Conservation (phyloP, 2,888 invertebrate species). For the Priocnemis perturbator region DNA sequence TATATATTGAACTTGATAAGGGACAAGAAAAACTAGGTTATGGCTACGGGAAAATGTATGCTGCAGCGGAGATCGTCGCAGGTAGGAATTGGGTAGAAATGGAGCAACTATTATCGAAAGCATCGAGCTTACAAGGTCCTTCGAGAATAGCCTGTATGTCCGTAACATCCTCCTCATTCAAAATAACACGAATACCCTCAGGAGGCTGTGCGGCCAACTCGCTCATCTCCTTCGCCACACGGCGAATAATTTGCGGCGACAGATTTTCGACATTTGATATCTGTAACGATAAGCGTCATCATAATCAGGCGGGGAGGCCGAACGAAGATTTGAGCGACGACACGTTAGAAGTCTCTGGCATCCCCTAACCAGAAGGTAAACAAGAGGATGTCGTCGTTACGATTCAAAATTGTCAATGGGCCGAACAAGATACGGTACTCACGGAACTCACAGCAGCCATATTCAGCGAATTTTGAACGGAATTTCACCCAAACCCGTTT, state of each 20-base stretch:
- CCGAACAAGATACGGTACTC: constrained; percentile 43
- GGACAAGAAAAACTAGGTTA: constrained; percentile 42
- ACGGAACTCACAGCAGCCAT: constrained; percentile 70
- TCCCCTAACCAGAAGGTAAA: constrained; percentile 47
- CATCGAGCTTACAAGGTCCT: constrained; percentile 83
- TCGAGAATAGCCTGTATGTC: constrained; percentile 95
- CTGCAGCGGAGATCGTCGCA: no score
- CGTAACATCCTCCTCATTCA: constrained; percentile 95
- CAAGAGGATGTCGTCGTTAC: constrained; percentile 39
- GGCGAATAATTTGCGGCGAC: constrained; percentile 92
- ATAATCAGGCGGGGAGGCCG: not conserved
- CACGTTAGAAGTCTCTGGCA: constrained; percentile 16
- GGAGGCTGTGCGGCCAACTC: constrained; percentile 89
- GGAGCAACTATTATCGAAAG: not conserved
- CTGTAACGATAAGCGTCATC: constrained; percentile 72
- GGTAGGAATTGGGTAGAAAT: not conserved
- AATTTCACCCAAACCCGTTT: constrained; percentile 27
- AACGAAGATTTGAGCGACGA: constrained; percentile 9
- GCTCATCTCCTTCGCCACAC: constrained; percentile 92
- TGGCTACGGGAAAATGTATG: constrained; percentile 14
- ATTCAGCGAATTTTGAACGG: constrained; percentile 36
- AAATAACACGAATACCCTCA: constrained; percentile 92
- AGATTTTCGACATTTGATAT: constrained; percentile 96
- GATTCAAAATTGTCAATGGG: constrained; percentile 19
- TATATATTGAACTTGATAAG: constrained; percentile 4